These are phyloP conservation scores for Rhyzopertha dominica DNA, from an alignment of 1,140 invertebrate species.

Conservation along the genomic window DNA sequence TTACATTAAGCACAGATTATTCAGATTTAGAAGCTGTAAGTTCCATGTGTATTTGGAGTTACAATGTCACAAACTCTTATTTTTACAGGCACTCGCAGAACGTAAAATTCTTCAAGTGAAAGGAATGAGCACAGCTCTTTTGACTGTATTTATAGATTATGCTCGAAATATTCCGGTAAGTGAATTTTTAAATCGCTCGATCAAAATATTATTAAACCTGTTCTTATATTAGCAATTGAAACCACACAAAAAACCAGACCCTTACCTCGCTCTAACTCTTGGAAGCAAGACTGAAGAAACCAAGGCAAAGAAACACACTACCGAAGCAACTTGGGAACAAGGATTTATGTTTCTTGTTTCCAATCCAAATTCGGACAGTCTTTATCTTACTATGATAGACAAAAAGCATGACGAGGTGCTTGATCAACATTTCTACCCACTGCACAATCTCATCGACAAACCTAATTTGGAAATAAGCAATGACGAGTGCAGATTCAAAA, in stretches of 20 bases:
- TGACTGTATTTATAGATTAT: conserved; percentile 82
- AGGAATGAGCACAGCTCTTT: conserved; percentile 69
- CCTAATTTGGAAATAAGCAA: conserved; percentile 29
- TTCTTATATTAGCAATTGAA: conserved; percentile 54
- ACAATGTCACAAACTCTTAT: conserved; percentile 2
- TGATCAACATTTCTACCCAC: conserved; percentile 25
- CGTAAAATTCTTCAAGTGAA: conserved; percentile 67
- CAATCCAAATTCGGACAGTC: conserved; percentile 78
- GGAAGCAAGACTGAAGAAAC: conserved; percentile 66
- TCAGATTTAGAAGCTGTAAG: conserved; percentile 60
- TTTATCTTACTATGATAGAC: conserved; percentile 58
- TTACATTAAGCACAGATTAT: conserved; percentile 66
- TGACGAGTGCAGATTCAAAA: conserved; percentile 17
- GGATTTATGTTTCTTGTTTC: conserved; percentile 84
- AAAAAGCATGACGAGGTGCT: conserved; percentile 25
- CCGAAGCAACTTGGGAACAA: conserved; percentile 66
- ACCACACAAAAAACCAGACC: conserved; percentile 64
- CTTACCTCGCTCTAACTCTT: conserved; percentile 63
- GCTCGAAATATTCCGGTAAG: conserved; percentile 82
- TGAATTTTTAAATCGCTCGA: conserved; percentile 13
- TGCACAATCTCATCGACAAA: conserved; percentile 20
- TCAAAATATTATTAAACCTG: background rate
- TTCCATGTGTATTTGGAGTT: no score
- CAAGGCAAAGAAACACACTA: conserved; percentile 61
- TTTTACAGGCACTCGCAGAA: conserved; percentile 54